phyloP scores from a whole-genome alignment of 2,888 invertebrate genomes.

The Leptodirus hochenwartii region DNA sequence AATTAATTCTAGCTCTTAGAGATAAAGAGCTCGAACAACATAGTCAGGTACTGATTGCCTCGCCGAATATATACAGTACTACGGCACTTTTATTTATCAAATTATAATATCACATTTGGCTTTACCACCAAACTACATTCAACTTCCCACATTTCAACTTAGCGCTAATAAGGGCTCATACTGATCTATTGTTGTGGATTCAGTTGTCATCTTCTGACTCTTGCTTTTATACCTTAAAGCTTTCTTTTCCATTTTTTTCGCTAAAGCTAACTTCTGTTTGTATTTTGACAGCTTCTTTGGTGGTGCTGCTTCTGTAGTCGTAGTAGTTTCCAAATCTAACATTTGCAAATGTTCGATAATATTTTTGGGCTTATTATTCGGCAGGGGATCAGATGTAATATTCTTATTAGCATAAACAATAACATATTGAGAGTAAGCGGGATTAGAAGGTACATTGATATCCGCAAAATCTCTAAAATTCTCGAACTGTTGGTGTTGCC shows the following conservation, averaged over 20 bases:
- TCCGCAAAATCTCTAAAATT: conserved; percentile 84
- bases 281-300: conserved; percentile 36
- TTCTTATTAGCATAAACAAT: conserved; percentile 74
- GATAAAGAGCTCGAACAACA: no score
- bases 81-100: no score
- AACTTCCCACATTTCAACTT: no score
- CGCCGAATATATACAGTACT: no score
- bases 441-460: conserved; percentile 65
- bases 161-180: conserved; percentile 47
- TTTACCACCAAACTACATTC: no score
- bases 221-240: conserved; percentile 28
- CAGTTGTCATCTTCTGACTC: conserved; percentile 3
- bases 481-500: conserved; percentile 69
- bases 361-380: conserved; percentile 47
- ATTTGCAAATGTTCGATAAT: conserved; percentile 64
- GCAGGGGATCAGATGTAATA: conserved; percentile 39
- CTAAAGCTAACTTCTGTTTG: conserved; percentile 43
- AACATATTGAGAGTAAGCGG: conserved; percentile 66
- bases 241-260: conserved; percentile 32
- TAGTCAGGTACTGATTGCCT: no score
- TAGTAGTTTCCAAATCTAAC: conserved; percentile 38
- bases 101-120: no score
- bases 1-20: no score
- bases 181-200: conserved; percentile 28
- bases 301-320: conserved; percentile 13